A percentile compares a stretch with the other conserved stretches of the same genome.
Evolutionary conservation across 2,113 vertebrate species (phyloP).

Genomic region (Prinia subflava): DNA sequence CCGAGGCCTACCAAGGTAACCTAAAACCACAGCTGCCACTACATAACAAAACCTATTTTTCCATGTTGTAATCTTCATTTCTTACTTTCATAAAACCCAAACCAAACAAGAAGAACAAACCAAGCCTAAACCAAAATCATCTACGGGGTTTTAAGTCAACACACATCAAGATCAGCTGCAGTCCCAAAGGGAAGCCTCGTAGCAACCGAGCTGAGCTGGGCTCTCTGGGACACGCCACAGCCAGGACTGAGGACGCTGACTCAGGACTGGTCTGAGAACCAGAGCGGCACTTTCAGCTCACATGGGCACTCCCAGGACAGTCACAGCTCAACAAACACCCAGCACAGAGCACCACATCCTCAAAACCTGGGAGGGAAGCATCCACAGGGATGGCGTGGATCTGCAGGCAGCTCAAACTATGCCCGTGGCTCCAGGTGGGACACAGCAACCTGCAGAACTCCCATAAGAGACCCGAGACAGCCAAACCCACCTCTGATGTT

Average conservation of each 20-base stretch:
- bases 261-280: background rate
- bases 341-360: fast-evolving
- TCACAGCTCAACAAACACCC: background rate
- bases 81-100: background rate
- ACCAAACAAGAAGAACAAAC: background rate
- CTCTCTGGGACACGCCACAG: background rate
- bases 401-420: background rate
- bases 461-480: background rate
- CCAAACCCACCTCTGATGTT: background rate
- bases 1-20: background rate
- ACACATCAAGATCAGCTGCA: background rate
- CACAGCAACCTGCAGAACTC: background rate
- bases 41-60: background rate
- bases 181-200: background rate
- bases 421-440: fast-evolving
- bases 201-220: background rate
- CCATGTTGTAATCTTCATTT: background rate
- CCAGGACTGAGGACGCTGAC: background rate
- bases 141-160: background rate
- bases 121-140: background rate
- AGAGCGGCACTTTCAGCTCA: background rate
- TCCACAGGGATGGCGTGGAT: fast-evolving
- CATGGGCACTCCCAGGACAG: background rate
- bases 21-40: background rate
- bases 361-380: background rate